Conservation (phyloP, 2,113 vertebrate genomes). For the Tichodroma muraria region DNA sequence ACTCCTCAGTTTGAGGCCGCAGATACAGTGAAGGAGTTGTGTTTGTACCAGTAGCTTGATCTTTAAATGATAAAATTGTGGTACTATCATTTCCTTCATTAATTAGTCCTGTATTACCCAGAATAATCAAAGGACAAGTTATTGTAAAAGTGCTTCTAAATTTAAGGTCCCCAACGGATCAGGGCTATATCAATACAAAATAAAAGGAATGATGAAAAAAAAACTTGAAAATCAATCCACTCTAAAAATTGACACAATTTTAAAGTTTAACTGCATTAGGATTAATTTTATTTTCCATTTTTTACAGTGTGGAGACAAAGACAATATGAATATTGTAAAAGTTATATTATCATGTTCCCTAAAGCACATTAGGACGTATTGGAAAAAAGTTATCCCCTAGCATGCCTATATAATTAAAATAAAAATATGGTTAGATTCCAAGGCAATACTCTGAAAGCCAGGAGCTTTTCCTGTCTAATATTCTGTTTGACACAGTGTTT, state of each 20-base stretch:
- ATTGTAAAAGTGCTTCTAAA: neutral
- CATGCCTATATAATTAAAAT: neutral
- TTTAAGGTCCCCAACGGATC: neutral
- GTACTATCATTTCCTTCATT: neutral
- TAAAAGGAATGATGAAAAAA: neutral
- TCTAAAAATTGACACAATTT: neutral
- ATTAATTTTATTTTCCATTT: neutral
- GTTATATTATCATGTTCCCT: neutral
- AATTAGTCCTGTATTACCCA: neutral
- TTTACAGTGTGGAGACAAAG: neutral
- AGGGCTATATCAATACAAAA: neutral
- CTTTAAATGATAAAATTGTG: neutral
- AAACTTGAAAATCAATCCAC: neutral
- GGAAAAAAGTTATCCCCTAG: neutral
- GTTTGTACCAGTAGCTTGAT: neutral
- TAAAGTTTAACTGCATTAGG: neutral
- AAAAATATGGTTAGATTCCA: neutral
- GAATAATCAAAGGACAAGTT: neutral
- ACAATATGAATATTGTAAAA: neutral
- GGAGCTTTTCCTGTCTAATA: conserved; percentile 4
- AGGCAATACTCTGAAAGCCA: neutral
- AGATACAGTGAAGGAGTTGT: neutral
- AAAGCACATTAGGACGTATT: neutral
- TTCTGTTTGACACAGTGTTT: neutral
- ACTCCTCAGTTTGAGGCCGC: neutral